Conservation (phyloP, 2,113 vertebrate species). For the Chloropsis cyanopogon region DNA sequence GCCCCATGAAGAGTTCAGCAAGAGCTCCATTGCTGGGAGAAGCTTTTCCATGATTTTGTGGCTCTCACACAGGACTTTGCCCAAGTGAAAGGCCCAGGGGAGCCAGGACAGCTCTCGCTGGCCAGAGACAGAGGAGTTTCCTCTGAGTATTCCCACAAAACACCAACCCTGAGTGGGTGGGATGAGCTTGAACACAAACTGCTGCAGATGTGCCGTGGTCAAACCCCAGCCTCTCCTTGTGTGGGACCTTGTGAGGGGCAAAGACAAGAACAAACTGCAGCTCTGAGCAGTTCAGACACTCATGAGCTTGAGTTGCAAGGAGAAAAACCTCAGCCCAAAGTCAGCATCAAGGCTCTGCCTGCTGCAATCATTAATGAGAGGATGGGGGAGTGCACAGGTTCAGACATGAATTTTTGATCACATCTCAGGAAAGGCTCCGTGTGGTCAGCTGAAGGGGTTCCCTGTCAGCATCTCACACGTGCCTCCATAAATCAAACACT, state of each 20-base stretch:
- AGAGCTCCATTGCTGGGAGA: accelerated
- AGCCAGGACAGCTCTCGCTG: background rate
- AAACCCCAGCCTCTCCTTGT: background rate
- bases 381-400: background rate
- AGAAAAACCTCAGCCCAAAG: background rate
- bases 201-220: accelerated
- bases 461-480: background rate
- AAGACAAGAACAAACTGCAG: background rate
- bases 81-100: background rate
- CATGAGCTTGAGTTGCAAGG: background rate
- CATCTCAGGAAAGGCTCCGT: background rate
- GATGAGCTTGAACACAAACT: accelerated
- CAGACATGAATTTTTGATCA: background rate
- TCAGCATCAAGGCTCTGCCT: background rate
- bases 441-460: background rate
- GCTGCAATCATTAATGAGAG: background rate
- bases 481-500: background rate
- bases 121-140: background rate
- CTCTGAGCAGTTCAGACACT: background rate
- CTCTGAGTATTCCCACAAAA: background rate
- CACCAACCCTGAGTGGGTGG: accelerated
- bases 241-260: background rate
- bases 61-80: no score
- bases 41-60: background rate
- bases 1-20: background rate